Evolutionary conservation across 2,888 invertebrate species (phyloP), one percentile per base, ranked within the genome.

Genomic region (Cheiracanthium punctorium): DNA sequence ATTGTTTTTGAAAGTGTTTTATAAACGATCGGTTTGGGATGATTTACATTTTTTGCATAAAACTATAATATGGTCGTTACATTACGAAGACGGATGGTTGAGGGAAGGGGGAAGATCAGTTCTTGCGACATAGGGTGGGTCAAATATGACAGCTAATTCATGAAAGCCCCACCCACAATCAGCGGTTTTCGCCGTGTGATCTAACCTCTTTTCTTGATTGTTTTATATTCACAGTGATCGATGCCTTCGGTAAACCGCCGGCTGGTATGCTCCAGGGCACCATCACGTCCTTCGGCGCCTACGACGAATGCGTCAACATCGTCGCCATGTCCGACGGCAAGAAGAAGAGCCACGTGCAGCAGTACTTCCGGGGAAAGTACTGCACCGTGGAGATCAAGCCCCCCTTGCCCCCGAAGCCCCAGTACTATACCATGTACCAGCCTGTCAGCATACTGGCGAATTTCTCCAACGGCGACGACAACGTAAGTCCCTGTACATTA

Each of bases 181-280:
- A n/a, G n/a, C n/a, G n/a, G n/a, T n/a, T n/a, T n/a, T n/a, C n/a
- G n/a, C n/a, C n/a, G n/a, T n/a, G n/a, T n/a, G n/a, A n/a, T n/a
- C n/a, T n/a, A n/a, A n/a, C n/a, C n/a, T n/a, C n/a, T n/a, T n/a
- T n/a, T 37, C 37, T 7, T 37, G 37, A 5, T 58, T 30, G 12
- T 65, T 29, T 29, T 30, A 29, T 24, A 33, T 32, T 52, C 37
- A 7, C 79, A 88, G 88, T 88, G 88, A 88, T 88, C n/a, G 88
- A 88, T 30, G 88, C 88, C 7, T 85, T 80, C 64, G 88, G 88
- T 0, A 85, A 86, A 30, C 88, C 86, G 8, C 81, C 88, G 0
- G 86, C 88, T 12, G 88, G 88, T 7, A 88, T 88, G 88, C 79
- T 88, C n/a, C 81, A 85, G 24, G 88, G 88, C 1, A 88, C 88